Evolutionary conservation across 2,888 invertebrate genomes (phyloP), one percentile per base, ranked within the genome.

Genomic region (Sarcophaga caerulescens): DNA sequence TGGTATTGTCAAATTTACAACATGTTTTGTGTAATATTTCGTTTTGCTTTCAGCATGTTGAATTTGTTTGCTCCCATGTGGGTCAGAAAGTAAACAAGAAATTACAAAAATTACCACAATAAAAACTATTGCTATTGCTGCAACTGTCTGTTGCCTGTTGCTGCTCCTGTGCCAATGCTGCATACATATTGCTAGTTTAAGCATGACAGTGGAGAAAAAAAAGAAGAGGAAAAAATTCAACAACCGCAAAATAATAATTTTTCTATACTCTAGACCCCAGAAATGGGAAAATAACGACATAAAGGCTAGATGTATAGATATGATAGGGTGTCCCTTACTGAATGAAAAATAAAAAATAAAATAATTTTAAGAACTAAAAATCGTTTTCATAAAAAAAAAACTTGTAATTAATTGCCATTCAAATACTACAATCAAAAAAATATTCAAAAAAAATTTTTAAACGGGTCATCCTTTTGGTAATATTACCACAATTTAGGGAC

Each of bases 91-190:
- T 44, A 70, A 52, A 75, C 66, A 81, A 63, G 44, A 75, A 74
- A 74, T 81, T 68, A 63, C n/a, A 81, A 47, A 69, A 74, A 81
- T 68, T 74, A 60, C 60, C 62, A 79, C 19, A 52, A 52, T 70
- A 47, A 44, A 70, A 76, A 66, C 14, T 21, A 70, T 25, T 52
- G 12, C 66, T 45, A 4, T 17, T 5, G 23, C 14, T 52, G 52
- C 52, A 52, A 52, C 23, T 69, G 65, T n/a, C n/a, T 17, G 52
- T 52, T 52, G 35, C 1, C 10, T 63, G 63, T 25, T 25, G 23
- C 5, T 71, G 63, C 23, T 71, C 1, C 45, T 57, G 35, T 45
- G 3, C 14, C 25, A 45, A 60, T 47, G 12, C 70, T 62, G 45
- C 63, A 63, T 65, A 60, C 63, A 63, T 73, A 80, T 57, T 73